Evolutionary conservation across 2,888 invertebrate species (phyloP).

Genomic region (Caenorhabditis afra): DNA sequence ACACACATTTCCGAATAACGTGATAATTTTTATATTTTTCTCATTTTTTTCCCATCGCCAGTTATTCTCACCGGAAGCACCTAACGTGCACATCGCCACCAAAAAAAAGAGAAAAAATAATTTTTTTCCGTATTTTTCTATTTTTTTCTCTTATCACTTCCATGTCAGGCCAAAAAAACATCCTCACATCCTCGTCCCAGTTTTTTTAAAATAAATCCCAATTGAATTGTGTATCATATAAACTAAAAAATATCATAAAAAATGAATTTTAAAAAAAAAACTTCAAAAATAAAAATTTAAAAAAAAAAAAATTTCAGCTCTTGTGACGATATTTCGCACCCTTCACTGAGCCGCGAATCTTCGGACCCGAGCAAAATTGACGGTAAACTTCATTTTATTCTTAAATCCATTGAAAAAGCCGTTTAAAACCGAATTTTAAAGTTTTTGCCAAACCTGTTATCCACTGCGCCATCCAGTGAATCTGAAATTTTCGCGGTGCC

Average conservation of each 20-base stretch:
- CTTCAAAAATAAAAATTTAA: slow-evolving; percentile 45
- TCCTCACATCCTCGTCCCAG: too few species aligned
- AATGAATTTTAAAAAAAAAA: not conserved
- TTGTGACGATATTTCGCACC: slow-evolving; percentile 74
- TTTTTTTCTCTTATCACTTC: not conserved
- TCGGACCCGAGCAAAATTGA: slow-evolving; percentile 65
- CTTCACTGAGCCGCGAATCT: slow-evolving; percentile 72
- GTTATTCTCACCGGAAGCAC: slow-evolving; percentile 29
- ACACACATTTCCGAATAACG: too few species aligned
- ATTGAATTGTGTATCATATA: too few species aligned
- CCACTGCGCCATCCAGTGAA: too few species aligned
- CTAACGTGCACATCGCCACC: slow-evolving; percentile 13
- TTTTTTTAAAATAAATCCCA: too few species aligned
- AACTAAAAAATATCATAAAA: not conserved
- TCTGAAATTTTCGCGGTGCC: too few species aligned
- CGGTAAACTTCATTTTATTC: slow-evolving; percentile 16
- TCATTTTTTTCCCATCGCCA: too few species aligned
- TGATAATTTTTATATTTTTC: too few species aligned
- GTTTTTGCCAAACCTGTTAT: too few species aligned
- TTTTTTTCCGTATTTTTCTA: not conserved
- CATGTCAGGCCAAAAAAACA: not conserved
- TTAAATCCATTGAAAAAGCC: not conserved
- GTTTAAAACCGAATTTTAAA: not conserved
- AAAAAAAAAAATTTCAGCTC: slow-evolving; percentile 69
- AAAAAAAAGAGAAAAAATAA: not conserved